Evolutionary conservation across 1,140 invertebrate genomes (phyloP).

Genomic region (Vollenhovia emeryi): DNA sequence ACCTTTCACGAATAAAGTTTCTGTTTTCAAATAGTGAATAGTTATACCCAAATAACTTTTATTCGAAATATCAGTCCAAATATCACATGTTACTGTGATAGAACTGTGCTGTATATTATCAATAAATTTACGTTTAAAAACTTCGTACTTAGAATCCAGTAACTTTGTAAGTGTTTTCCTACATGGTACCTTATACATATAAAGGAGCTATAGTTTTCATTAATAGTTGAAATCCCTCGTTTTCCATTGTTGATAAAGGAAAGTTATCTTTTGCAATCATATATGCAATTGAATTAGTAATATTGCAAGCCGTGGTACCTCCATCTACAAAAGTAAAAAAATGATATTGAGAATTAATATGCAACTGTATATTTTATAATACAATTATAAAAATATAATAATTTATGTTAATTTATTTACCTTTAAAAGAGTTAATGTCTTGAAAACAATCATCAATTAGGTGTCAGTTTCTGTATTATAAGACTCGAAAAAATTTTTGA

Average conservation of each 20-base stretch:
- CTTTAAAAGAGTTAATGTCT: too few relatives aligned
- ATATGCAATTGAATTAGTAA: not conserved
- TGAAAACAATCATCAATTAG: too few relatives aligned
- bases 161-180: not conserved
- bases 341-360: too few relatives aligned
- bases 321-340: not conserved
- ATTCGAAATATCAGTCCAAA: constrained; percentile 1
- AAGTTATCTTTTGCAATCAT: not conserved
- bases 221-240: not conserved
- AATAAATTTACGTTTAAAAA: not conserved
- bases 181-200: not conserved
- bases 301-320: not conserved
- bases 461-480: too few relatives aligned
- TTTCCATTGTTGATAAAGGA: not conserved
- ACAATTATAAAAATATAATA: too few relatives aligned
- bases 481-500: too few relatives aligned
- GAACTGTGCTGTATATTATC: not conserved
- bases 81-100: not conserved
- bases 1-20: not conserved
- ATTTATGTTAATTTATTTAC: too few relatives aligned
- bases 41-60: constrained; percentile 22
- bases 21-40: not conserved
- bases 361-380: too few relatives aligned
- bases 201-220: not conserved
- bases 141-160: not conserved